Conservation (phyloP, 2,797 vertebrate species). For the Megaceryle alcyon region DNA sequence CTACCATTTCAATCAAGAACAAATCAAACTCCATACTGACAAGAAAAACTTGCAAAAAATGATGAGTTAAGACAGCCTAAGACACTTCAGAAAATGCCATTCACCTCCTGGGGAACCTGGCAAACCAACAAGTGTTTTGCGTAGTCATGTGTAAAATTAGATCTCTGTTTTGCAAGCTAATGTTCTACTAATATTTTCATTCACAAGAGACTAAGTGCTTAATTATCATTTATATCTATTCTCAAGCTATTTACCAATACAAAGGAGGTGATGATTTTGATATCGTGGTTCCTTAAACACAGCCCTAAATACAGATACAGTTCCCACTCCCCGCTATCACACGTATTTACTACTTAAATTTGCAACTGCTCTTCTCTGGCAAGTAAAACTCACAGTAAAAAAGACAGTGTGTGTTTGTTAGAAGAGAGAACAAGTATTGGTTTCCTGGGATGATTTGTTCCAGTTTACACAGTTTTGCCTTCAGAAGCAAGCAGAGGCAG, state of each 20-base stretch:
- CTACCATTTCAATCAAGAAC: background rate
- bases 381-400: background rate
- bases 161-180: constrained; percentile 30
- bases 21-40: background rate
- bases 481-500: background rate
- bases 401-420: rapidly evolving
- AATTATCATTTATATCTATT: constrained; percentile 50
- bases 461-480: background rate
- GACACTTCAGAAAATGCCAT: background rate
- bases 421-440: background rate
- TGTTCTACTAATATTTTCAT: constrained; percentile 59
- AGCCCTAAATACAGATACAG: background rate
- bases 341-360: background rate
- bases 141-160: constrained; percentile 57
- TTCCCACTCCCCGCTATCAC: background rate
- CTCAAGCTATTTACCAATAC: constrained; percentile 48
- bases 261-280: constrained; percentile 22
- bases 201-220: constrained; percentile 43
- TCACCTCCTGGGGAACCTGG: background rate
- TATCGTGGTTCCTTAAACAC: background rate
- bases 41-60: background rate
- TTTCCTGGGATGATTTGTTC: background rate
- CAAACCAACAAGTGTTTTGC: background rate
- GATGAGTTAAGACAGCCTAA: background rate
- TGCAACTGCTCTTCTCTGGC: background rate